Percentiles rank a stretch among this genome's conserved stretches.
phyloP scores from a whole-genome alignment of 1,140 invertebrate species.

The Drosophila albomicans region DNA sequence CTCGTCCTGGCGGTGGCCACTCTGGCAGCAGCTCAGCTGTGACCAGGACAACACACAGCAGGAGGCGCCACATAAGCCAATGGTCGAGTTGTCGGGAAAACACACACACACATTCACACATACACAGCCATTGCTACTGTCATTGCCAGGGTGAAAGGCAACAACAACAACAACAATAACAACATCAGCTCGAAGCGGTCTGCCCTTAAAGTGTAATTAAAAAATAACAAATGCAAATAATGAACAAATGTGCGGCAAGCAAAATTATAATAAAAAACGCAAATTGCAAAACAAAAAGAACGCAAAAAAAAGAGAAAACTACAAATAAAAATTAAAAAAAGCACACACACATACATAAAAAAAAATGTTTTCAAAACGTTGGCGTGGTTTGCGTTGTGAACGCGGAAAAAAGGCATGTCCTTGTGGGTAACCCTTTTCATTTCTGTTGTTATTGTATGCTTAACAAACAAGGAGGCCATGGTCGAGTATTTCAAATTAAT shows the following conservation, averaged over 20 bases:
- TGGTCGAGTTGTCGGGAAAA: conserved; percentile 19
- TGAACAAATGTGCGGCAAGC: conserved; percentile 36
- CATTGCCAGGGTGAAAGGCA: conserved; percentile 9
- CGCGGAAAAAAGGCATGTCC: conserved; percentile 57
- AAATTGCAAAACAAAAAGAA: conserved; percentile 41
- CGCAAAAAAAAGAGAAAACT: conserved; percentile 28
- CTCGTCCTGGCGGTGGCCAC: conserved; percentile 61
- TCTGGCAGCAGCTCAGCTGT: conserved; percentile 63
- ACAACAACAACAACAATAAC: conserved; percentile 23
- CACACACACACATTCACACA: neutral
- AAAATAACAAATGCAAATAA: conserved; percentile 70
- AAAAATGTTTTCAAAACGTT: conserved; percentile 39
- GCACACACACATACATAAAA: neutral
- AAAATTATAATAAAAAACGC: conserved; percentile 49
- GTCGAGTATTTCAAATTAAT: conserved; percentile 50
- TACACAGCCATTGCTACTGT: conserved; percentile 7
- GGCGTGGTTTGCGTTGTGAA: conserved; percentile 38
- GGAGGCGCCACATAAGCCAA: conserved; percentile 42
- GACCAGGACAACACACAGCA: conserved; percentile 46
- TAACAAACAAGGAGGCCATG: conserved; percentile 45
- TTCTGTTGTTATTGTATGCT: conserved; percentile 56
- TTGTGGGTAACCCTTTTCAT: conserved; percentile 57
- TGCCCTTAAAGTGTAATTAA: conserved; percentile 67
- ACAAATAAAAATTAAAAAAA: conserved; percentile 40
- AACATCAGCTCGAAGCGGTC: conserved; percentile 17